Conservation (phyloP, 2,888 invertebrate genomes). For the Dryocosmus kuriphilus region DNA sequence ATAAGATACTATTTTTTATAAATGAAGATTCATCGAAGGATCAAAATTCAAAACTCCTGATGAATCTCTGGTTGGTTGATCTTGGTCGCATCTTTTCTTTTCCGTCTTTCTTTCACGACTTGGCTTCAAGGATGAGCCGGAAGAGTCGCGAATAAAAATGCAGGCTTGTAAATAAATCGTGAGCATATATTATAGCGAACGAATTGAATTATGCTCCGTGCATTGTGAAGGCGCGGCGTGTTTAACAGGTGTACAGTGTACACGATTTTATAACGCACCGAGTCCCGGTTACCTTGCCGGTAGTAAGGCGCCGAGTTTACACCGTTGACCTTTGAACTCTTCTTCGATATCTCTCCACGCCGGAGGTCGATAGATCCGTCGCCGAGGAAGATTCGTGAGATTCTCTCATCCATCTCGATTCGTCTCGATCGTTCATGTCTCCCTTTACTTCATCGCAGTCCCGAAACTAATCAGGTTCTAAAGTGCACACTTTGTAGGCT, state of each 20-base stretch:
- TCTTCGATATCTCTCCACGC: slow-evolving; percentile 59
- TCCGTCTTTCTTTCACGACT: not conserved
- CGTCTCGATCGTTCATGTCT: slow-evolving; percentile 30
- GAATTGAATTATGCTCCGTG: slow-evolving; percentile 57
- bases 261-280: slow-evolving; percentile 61
- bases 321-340: slow-evolving; percentile 66
- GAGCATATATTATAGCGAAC: slow-evolving; percentile 52
- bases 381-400: slow-evolving; percentile 50
- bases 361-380: slow-evolving; percentile 62
- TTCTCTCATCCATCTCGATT: slow-evolving; percentile 41
- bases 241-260: slow-evolving; percentile 69
- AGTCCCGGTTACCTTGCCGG: slow-evolving; percentile 60
- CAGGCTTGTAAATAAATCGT: slow-evolving; percentile 58
- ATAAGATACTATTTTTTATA: not conserved
- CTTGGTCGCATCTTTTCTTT: not conserved
- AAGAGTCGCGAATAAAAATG: slow-evolving; percentile 21
- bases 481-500: slow-evolving; percentile 14
- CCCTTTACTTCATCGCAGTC: slow-evolving; percentile 1
- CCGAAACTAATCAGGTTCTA: slow-evolving; percentile 26
- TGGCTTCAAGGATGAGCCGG: not conserved
- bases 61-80: not conserved
- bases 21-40: not conserved
- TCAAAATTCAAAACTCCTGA: not conserved
- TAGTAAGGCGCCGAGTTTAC: slow-evolving; percentile 72
- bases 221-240: slow-evolving; percentile 45